Evolutionary conservation across 2,113 vertebrate species (phyloP).

Genomic region (Ornithorhynchus anatinus): DNA sequence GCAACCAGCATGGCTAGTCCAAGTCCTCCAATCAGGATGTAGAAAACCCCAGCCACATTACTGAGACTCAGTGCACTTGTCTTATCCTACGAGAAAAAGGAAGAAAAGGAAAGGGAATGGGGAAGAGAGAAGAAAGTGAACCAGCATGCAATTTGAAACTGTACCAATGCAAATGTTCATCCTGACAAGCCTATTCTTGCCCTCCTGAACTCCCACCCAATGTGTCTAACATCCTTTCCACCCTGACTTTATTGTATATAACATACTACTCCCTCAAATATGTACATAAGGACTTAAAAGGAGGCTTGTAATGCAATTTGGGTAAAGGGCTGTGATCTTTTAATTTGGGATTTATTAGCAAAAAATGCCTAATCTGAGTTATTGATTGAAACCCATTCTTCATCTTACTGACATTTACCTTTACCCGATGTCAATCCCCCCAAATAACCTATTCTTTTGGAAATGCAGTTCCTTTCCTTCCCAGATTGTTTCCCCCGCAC

Average conservation of each 20-base stretch:
- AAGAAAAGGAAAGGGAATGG: slow-evolving; percentile 44
- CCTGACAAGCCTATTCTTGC: slow-evolving; percentile 46
- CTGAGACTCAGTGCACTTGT: slow-evolving; percentile 98
- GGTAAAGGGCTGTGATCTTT: no score
- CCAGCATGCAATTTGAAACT: slow-evolving; percentile 1
- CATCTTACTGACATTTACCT: slow-evolving; percentile 50
- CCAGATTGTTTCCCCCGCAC: slow-evolving; percentile 52
- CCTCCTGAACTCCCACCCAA: slow-evolving; percentile 44
- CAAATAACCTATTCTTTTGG: slow-evolving; percentile 64
- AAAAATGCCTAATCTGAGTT: slow-evolving; percentile 52
- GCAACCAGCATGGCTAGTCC: slow-evolving; percentile 99
- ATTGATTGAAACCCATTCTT: slow-evolving; percentile 41
- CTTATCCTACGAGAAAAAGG: slow-evolving; percentile 86
- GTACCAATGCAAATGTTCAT: slow-evolving; percentile 33
- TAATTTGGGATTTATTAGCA: slow-evolving; percentile 27
- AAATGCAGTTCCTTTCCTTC: slow-evolving; percentile 57
- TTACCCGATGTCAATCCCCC: slow-evolving; percentile 42
- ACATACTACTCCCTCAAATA: slow-evolving; percentile 37
- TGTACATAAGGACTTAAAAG: slow-evolving; percentile 48
- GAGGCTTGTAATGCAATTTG: not conserved
- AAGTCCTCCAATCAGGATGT: slow-evolving; percentile 98
- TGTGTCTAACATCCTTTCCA: slow-evolving; percentile 39
- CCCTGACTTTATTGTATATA: slow-evolving; percentile 34
- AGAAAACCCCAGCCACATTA: slow-evolving; percentile 98
- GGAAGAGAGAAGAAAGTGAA: slow-evolving; percentile 64